phyloP scores from a whole-genome alignment of 2,888 invertebrate species.

The Auanema freiburgensis region DNA sequence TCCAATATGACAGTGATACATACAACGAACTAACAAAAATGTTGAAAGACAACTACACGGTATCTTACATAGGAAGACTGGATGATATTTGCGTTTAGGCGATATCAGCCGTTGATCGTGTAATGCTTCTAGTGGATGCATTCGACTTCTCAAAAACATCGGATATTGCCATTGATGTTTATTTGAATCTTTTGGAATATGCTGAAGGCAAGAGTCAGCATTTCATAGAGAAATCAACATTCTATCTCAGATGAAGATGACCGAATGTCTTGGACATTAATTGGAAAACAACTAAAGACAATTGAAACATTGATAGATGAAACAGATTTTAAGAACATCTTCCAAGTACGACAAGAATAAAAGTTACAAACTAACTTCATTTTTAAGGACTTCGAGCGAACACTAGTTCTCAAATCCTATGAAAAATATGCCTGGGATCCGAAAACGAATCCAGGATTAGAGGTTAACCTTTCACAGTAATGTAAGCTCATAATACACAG shows the following conservation, averaged over 20 bases:
- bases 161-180: slow-evolving; percentile 37
- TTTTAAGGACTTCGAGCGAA: slow-evolving; percentile 46
- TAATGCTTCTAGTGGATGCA: slow-evolving; percentile 50
- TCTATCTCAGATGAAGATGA: slow-evolving; percentile 40
- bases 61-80: neutral
- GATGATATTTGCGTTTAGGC: slow-evolving; percentile 17
- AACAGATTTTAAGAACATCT: slow-evolving; percentile 32
- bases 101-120: slow-evolving; percentile 46
- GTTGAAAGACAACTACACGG: slow-evolving; percentile 37
- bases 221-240: neutral
- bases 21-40: slow-evolving; percentile 39
- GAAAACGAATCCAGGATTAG: slow-evolving; percentile 23
- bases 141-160: slow-evolving; percentile 49
- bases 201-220: slow-evolving; percentile 41
- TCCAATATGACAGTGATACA: slow-evolving; percentile 41
- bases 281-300: slow-evolving; percentile 38
- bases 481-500: neutral
- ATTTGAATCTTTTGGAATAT: slow-evolving; percentile 48
- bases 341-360: slow-evolving; percentile 21
- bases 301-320: slow-evolving; percentile 50
- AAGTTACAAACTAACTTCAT: no score
- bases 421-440: slow-evolving; percentile 47
- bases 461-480: slow-evolving; percentile 9
- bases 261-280: slow-evolving; percentile 49
- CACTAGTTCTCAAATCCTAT: slow-evolving; percentile 42